A percentile compares a stretch with the other conserved stretches of the same genome.
These are phyloP conservation scores for Paracyclopina nana DNA, from an alignment of 1,140 invertebrate genomes.

Conservation along the genomic window DNA sequence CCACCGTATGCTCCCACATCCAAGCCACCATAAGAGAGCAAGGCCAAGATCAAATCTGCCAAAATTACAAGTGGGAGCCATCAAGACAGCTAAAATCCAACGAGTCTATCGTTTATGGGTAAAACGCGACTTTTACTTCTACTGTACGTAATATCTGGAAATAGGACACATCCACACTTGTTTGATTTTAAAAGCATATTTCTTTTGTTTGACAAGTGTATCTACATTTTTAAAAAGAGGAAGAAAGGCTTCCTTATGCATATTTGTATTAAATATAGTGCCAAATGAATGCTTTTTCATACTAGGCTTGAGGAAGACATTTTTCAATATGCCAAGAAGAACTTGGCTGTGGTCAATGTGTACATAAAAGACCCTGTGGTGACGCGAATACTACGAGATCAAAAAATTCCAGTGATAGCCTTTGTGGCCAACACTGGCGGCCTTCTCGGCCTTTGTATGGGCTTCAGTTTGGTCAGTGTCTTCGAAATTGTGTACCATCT, in stretches of 20 bases:
- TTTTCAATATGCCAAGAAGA: slow-evolving; percentile 14
- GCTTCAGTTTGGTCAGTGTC: slow-evolving; percentile 16
- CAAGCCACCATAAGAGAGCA: neutral
- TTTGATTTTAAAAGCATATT: no score
- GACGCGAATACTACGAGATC: slow-evolving; percentile 8
- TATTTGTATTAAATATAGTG: no score
- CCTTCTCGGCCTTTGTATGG: slow-evolving; percentile 15
- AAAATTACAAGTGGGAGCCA: slow-evolving; percentile 5
- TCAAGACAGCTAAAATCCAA: no score
- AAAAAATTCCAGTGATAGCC: slow-evolving; percentile 14
- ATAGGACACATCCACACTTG: no score
- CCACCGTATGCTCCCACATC: slow-evolving; percentile 1
- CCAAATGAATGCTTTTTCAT: no score
- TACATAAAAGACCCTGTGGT: slow-evolving; percentile 15
- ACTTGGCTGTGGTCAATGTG: slow-evolving; percentile 14
- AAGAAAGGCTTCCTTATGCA: no score
- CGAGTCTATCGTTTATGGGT: no score
- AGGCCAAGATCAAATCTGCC: slow-evolving; percentile 4
- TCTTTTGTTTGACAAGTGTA: no score
- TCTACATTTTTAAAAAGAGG: no score
- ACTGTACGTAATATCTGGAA: no score
- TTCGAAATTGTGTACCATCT: slow-evolving; percentile 11
- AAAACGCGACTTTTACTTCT: no score
- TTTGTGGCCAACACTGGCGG: slow-evolving; percentile 16
- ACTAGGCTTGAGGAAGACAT: slow-evolving; percentile 1